Conservation (phyloP, 2,113 vertebrate species). For the Microtus richardsoni region DNA sequence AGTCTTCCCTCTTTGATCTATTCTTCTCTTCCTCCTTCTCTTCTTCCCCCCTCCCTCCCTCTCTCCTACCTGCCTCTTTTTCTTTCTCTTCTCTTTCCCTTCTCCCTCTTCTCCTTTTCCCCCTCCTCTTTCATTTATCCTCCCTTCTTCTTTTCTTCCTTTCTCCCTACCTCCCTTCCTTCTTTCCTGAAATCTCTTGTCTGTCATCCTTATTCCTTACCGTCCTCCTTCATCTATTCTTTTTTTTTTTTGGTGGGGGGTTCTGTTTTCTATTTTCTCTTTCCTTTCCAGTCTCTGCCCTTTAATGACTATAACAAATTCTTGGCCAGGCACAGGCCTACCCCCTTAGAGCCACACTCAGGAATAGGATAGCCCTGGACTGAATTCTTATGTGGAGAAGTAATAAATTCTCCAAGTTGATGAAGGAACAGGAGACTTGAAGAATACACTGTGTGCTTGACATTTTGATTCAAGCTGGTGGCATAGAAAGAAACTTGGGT, state of each 20-base stretch:
- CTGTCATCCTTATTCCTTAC: accelerated
- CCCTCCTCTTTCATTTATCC: accelerated
- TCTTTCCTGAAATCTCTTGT: too few relatives aligned
- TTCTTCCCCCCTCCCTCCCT: accelerated
- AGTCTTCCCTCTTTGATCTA: background rate
- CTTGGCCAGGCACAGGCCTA: background rate
- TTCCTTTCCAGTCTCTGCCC: background rate
- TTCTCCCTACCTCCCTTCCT: accelerated
- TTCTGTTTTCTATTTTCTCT: background rate
- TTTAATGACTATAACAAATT: background rate
- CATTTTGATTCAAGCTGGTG: background rate
- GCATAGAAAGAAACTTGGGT: background rate
- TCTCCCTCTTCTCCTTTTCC: background rate
- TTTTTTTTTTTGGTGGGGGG: accelerated
- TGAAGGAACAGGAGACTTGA: background rate
- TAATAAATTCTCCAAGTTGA: background rate
- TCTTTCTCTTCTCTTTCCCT: background rate
- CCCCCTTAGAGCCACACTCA: background rate
- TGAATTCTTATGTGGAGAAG: background rate
- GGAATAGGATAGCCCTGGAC: background rate
- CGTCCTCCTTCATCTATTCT: accelerated
- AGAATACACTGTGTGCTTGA: background rate
- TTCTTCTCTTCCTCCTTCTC: background rate
- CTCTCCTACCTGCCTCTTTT: accelerated
- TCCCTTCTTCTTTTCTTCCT: background rate